phyloP scores from a whole-genome alignment of 2,797 vertebrate genomes.

The Philypnodon macrostomus region DNA sequence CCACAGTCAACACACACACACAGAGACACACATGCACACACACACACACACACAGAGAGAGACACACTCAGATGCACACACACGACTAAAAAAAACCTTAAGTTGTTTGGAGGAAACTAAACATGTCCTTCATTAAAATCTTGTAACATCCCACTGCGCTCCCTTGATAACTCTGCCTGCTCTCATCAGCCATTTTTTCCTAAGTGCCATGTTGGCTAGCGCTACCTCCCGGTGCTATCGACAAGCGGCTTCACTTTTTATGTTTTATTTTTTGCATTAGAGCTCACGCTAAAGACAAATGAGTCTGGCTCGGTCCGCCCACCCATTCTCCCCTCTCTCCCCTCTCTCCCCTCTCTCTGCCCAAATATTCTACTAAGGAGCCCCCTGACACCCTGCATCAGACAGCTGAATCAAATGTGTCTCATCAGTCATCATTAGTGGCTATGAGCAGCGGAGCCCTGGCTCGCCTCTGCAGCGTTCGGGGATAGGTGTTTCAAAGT shows the following conservation, averaged over 20 bases:
- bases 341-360: conserved; percentile 41
- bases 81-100: conserved; percentile 29
- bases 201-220: conserved; percentile 30
- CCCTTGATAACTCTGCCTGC: conserved; percentile 50
- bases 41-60: conserved; percentile 37
- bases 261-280: conserved; percentile 30
- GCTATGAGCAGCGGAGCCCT: conserved; percentile 32
- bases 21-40: conserved; percentile 31
- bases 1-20: conserved; percentile 43
- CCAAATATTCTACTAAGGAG: conserved; percentile 61
- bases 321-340: conserved; percentile 40
- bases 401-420: conserved; percentile 57
- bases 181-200: conserved; percentile 58
- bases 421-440: conserved; percentile 71
- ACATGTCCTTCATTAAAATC: conserved; percentile 72
- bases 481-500: conserved; percentile 17
- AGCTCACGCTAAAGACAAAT: conserved; percentile 54
- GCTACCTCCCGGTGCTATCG: conserved; percentile 40
- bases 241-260: conserved; percentile 32
- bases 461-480: conserved; percentile 16
- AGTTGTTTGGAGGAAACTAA: conserved; percentile 56
- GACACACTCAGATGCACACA: too few species aligned
- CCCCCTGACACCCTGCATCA: conserved; percentile 53
- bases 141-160: conserved; percentile 58
- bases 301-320: conserved; percentile 41